Evolutionary conservation across 2,113 vertebrate genomes (phyloP), one percentile per base, ranked within the genome.

Genomic region (Vombatus ursinus): DNA sequence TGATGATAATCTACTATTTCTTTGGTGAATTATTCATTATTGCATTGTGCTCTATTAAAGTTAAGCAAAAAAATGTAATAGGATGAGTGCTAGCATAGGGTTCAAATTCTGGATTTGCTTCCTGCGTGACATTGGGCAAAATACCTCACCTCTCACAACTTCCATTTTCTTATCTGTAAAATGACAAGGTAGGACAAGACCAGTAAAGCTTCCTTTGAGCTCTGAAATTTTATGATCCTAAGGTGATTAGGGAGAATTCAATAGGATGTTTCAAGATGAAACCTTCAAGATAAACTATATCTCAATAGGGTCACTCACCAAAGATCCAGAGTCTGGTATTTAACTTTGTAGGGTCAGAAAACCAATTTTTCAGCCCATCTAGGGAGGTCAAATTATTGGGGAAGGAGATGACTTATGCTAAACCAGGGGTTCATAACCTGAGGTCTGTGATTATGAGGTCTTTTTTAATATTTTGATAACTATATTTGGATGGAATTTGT

Each of bases 381-480:
- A 22, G 57, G 16, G 57, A 93, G 90, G 57, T 50, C 25, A 92
- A 53, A 37, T 44, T 49, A 51, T 84, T 49, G 95, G 94, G 92
- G 91, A 96, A 96, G 94, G 48, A 48, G 52, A 68, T 22, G 68
- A 44, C 37, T 77, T n/a, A 77, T 37, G 16, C 14, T 37, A 68
- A 37, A 37, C 61, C 31, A 37, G 31, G 61, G 9, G 3, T 37
- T 37, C 61, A 68, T n/a, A 68, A 28, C 61, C 31, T 68, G 31
- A 37, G 3, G 31, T 68, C 31, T 68, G 3, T 68, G 68, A 77
- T 16, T n/a, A n/a, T 77, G n/a, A n/a, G n/a, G 16, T 77, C 37
- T 77, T 77, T 77, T 77, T 77, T 77, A n/a, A 37, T 77, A 16
- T 77, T 37, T 77, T 37, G 37, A 77, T 77, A 6, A 31, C 26